Conservation (phyloP, 2,888 invertebrate genomes). For the Cylindroiulus punctatus region DNA sequence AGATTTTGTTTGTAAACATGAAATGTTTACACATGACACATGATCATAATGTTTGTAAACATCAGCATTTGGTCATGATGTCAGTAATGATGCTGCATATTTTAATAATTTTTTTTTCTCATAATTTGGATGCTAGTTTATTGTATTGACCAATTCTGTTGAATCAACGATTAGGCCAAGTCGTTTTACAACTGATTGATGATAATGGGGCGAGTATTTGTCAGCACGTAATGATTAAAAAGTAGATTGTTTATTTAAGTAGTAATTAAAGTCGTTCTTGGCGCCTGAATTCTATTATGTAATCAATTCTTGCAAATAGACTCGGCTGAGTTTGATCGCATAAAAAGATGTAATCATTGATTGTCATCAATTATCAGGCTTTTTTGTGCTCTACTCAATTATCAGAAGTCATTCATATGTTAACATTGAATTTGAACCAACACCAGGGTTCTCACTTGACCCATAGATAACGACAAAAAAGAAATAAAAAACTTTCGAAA, state of each 20-base stretch:
- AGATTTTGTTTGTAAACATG: too few relatives aligned
- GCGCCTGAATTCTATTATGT: constrained; percentile 35
- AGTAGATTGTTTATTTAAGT: not conserved
- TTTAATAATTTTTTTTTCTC: too few relatives aligned
- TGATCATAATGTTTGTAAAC: too few relatives aligned
- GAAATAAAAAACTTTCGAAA: constrained; percentile 1
- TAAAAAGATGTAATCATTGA: constrained; percentile 20
- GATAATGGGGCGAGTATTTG: not conserved
- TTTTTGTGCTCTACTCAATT: not conserved
- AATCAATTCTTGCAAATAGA: not conserved
- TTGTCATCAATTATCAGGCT: constrained; percentile 8
- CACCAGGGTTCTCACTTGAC: not conserved
- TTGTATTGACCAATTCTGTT: not conserved
- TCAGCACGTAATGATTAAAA: not conserved
- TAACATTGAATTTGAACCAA: constrained; percentile 28
- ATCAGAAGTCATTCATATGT: constrained; percentile 33
- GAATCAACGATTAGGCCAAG: not conserved
- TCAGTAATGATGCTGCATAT: too few relatives aligned
- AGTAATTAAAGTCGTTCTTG: not conserved
- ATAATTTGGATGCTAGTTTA: too few relatives aligned
- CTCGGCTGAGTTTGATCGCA: not conserved
- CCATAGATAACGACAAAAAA: not conserved
- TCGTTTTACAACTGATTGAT: not conserved
- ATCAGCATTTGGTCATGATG: too few relatives aligned
- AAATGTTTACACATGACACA: too few relatives aligned